phyloP scores from a whole-genome alignment of 2,797 vertebrate species.

The Mormyrus proboscirostris region DNA sequence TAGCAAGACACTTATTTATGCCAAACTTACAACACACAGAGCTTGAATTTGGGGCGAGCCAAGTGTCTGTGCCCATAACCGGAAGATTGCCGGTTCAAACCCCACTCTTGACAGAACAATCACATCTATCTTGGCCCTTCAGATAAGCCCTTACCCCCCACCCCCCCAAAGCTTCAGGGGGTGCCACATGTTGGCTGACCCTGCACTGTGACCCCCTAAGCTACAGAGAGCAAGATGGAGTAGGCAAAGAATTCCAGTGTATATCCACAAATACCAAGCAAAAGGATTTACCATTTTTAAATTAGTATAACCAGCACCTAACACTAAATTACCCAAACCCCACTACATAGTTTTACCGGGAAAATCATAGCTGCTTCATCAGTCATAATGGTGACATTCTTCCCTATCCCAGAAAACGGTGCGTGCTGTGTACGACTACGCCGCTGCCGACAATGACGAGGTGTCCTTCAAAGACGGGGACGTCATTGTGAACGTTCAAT shows the following conservation, averaged over 20 bases:
- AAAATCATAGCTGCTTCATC: not conserved
- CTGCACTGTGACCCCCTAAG: not conserved
- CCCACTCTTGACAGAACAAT: not conserved
- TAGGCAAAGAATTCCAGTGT: not conserved
- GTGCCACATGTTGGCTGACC: not conserved
- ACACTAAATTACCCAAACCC: not conserved
- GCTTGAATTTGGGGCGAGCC: not conserved
- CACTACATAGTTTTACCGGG: not conserved
- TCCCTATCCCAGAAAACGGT: conserved; percentile 74
- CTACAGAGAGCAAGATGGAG: not conserved
- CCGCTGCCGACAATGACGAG: conserved; percentile 81
- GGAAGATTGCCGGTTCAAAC: not conserved
- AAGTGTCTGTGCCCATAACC: not conserved
- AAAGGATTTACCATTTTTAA: not conserved
- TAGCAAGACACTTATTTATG: not conserved
- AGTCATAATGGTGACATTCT: not conserved
- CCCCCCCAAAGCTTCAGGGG: not conserved
- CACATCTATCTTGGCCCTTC: not conserved
- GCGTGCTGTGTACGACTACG: conserved; percentile 93
- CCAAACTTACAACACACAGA: not conserved
- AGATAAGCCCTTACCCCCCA: not conserved
- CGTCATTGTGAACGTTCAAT: conserved; percentile 87
- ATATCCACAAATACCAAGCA: not conserved
- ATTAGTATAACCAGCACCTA: not conserved
- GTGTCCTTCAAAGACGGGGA: conserved; percentile 94